Percentiles rank a stretch among this genome's conserved stretches.
Evolutionary conservation across 2,888 invertebrate genomes (phyloP).

Genomic region (Neoascia interrupta): DNA sequence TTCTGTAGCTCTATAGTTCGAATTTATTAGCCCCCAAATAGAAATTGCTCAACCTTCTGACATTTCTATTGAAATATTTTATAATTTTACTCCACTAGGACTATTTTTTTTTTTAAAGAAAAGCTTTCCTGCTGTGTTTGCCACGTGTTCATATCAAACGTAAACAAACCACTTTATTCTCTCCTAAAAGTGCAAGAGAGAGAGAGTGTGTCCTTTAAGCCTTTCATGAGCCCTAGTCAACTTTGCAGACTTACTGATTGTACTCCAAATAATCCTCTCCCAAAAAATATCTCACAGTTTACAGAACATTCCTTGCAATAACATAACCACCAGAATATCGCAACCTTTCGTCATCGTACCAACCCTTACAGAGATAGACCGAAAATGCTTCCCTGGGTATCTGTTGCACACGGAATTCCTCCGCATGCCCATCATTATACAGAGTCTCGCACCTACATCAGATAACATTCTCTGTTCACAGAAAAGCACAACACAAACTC

Average conservation of each 20-base stretch:
- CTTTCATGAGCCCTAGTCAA: too few relatives aligned
- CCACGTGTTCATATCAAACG: constrained; percentile 52
- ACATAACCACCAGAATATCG: constrained; percentile 16
- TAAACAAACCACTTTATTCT: constrained; percentile 50
- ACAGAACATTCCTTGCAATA: neutral
- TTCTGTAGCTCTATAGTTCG: too few relatives aligned
- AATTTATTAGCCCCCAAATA: too few relatives aligned
- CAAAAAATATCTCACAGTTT: constrained; percentile 19
- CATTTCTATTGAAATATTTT: too few relatives aligned
- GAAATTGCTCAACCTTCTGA: too few relatives aligned
- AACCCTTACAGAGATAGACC: neutral
- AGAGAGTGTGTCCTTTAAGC: too few relatives aligned
- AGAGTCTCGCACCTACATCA: constrained; percentile 8
- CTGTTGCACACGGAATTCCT: constrained; percentile 49
- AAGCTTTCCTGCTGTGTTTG: neutral
- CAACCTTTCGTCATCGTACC: constrained; percentile 25
- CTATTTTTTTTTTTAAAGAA: too few relatives aligned
- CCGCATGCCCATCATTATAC: neutral
- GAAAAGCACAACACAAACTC: constrained; percentile 20
- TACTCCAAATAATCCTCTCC: too few relatives aligned
- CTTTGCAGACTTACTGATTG: constrained; percentile 57
- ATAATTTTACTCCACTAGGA: too few relatives aligned
- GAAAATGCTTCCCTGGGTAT: constrained; percentile 50
- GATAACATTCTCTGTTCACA: constrained; percentile 28
- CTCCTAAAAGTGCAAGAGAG: neutral